Percentiles rank a stretch among this genome's conserved stretches.
Conservation (phyloP, 2,888 invertebrate genomes). For the Oligia fasciuncula region DNA sequence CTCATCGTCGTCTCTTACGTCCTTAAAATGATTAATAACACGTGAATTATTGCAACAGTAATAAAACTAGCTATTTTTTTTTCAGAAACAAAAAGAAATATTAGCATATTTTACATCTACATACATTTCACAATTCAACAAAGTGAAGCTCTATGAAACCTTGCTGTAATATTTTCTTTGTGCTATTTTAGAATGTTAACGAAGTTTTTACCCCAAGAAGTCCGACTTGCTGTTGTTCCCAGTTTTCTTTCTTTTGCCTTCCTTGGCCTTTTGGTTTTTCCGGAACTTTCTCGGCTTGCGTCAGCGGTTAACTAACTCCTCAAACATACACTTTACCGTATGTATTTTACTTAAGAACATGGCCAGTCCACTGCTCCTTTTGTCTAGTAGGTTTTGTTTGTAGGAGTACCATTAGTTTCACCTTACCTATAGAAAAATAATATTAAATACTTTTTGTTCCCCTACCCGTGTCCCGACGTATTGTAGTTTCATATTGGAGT, state of each 20-base stretch:
- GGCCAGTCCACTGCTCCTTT: neutral
- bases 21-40: neutral
- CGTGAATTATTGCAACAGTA: neutral
- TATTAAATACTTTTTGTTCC: neutral
- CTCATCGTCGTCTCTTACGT: neutral
- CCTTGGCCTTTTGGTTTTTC: neutral
- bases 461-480: neutral
- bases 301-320: neutral
- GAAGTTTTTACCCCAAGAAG: too few species aligned
- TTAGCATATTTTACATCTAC: neutral
- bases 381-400: neutral
- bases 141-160: neutral
- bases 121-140: neutral
- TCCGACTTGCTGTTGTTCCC: neutral
- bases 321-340: neutral
- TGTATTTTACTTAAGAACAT: slow-evolving; percentile 7
- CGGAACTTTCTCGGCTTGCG: neutral
- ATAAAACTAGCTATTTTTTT: neutral
- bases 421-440: neutral
- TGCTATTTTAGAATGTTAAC: neutral
- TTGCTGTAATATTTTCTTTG: too few species aligned
- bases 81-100: neutral
- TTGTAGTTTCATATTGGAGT: neutral
- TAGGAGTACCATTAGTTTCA: neutral
- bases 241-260: neutral